Evolutionary conservation across 2,888 invertebrate genomes (phyloP), one percentile per base, ranked within the genome.

Genomic region (Cantharis nigra): DNA sequence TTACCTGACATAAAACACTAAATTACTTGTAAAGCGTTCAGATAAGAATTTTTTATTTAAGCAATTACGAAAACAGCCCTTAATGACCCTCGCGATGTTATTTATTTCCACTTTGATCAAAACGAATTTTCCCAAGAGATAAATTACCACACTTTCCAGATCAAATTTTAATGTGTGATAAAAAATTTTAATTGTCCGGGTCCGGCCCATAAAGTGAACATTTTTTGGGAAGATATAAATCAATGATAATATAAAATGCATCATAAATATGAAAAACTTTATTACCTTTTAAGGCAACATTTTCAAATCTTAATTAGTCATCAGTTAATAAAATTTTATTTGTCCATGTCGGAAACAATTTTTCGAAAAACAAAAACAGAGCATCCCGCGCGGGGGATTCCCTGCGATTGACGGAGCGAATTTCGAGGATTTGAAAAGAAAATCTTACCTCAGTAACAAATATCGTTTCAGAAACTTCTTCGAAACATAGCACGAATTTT

Each of bases 11-110:
- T 70, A 70, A 70, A 72, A 76, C 73, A 73, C 72, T 76, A 76
- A 76, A 76, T 76, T 76, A 76, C 76, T 30, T 76, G 76, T 76
- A 76, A 76, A 72, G 67, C 72, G 49, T 71, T 76, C 76, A 76
- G 76, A 76, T 76, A 76, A 76, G 76, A 30, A 73, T 73, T 73
- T 76, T 76, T 76, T 76, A 76, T 76, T 64, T 62, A 65, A 71
- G 70, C 63, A 70, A 72, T 72, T 72, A 72, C 69, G 65, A 63
- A 76, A 76, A 75, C 16, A 69, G 26, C 62, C 67, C 71, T 67
- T 63, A 69, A 63, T 73, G 65, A 65, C 30, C 49, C 64, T 13
- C 33, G 30, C 20, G 49, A 23, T 72, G 14, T 65, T 64, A 20
- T 33, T 67, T 75, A 74, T 70, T 74, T 63, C 20, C n/a, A 49